Percentiles rank a stretch among this genome's conserved stretches.
Evolutionary conservation across 1,140 invertebrate species (phyloP).

Genomic region (Lethrus apterus): DNA sequence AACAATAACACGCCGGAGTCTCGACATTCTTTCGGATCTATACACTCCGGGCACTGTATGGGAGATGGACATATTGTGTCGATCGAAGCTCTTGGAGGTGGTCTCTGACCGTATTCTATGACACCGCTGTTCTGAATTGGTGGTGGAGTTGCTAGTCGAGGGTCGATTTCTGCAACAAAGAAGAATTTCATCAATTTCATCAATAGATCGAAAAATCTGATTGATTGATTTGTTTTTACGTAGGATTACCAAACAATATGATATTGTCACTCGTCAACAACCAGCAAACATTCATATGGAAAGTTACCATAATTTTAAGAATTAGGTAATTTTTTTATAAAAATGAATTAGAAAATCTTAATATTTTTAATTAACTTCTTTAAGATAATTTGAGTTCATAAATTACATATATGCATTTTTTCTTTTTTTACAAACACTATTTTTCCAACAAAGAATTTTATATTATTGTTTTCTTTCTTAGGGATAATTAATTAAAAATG

Average conservation of each 20-base stretch:
- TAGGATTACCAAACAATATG: too few relatives aligned
- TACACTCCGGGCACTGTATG: constrained; percentile 51
- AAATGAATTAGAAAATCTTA: background rate
- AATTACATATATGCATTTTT: too few relatives aligned
- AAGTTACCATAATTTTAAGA: background rate
- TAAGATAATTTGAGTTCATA: too few relatives aligned
- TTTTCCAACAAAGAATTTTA: too few relatives aligned
- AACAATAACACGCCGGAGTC: constrained; percentile 29
- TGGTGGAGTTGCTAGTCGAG: constrained; percentile 40
- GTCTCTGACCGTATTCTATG: constrained; percentile 45
- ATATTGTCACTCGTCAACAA: too few relatives aligned
- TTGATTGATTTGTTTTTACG: background rate
- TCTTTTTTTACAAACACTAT: too few relatives aligned
- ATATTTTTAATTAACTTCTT: too few relatives aligned
- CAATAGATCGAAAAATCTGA: background rate
- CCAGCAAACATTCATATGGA: too few relatives aligned
- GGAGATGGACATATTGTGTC: constrained; percentile 58
- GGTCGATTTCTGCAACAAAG: constrained; percentile 43
- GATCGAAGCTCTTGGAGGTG: constrained; percentile 45
- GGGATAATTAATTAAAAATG: too few relatives aligned
- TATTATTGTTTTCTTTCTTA: too few relatives aligned
- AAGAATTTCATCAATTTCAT: constrained; percentile 1
- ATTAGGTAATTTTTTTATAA: background rate
- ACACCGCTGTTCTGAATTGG: constrained; percentile 30
- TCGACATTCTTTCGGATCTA: constrained; percentile 37